Base-by-base conservation (phyloP, 2,113 vertebrate genomes). In the Donacobius atricapilla region DNA sequence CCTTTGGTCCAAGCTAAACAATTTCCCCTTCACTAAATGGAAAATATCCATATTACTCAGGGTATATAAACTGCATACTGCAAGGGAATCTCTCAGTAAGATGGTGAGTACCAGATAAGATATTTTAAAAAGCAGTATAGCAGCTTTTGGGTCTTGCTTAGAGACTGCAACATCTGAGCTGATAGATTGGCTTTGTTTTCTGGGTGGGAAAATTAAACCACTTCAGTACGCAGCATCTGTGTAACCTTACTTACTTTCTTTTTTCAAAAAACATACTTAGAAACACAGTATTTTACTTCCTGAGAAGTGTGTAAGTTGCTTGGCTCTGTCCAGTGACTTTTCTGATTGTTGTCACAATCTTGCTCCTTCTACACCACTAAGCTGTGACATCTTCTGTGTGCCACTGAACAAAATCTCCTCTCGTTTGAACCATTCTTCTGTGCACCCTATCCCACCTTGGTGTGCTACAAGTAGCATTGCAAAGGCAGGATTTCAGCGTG, bases 301-400 rank as follows among this genome's bases (percentile, higher is more conserved):
- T 69, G 83, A 85, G 87, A 95, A 88, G 37, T 58, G 45, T 93
- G 65, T 82, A 85, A 94, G 83, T 23, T 61, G 21, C 73, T 96
- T 9, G 3, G 25, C 37, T 64, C 47, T 42, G 48, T 50, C 42
- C 47, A 33, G 42, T 63, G 37, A 42, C 21, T 13, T 64, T 94
- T 60, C 57, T 81, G 31, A 35, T 11, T 69, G 35, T 35, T 68
- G 27, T 54, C 31, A 40, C 10, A 1, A 31, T 77, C 50, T 77
- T 7, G 0, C 19, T 63, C 5, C 31, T 75, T 53, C 50, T 63
- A 4, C 3, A 1, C 12, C 63, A 15, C 17, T 86, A 68, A 51
- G 21, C n/a, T 58, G 72, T 28, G n/a, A 47, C 25, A 60, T 42
- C 39, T 83, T 53, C 42, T 30, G 4, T 15, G 27, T 57, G 23